Conservation (phyloP, 2,888 invertebrate genomes). For the Lasioglossum vierecki region DNA sequence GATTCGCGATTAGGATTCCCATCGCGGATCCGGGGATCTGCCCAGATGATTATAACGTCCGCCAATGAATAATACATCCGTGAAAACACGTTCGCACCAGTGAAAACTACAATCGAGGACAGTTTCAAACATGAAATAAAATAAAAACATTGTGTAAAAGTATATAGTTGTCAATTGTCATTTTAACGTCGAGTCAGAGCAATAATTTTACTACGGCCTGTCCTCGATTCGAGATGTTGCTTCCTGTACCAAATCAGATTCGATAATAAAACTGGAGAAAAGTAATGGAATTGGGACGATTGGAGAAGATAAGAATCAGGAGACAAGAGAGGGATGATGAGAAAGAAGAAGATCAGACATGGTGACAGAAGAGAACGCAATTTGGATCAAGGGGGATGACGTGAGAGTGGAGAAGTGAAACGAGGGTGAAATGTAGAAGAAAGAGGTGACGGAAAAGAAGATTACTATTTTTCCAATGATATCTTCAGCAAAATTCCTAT, state of each 20-base stretch:
- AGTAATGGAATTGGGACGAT: neutral
- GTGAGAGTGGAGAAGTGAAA: neutral
- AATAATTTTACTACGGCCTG: no score
- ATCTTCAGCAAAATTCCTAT: neutral
- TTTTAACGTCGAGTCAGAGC: no score
- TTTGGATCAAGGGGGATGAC: neutral
- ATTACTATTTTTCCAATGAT: neutral
- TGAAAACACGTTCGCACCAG: neutral
- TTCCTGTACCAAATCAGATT: neutral
- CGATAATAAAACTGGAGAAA: neutral
- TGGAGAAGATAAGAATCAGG: neutral
- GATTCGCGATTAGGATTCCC: slow-evolving; percentile 30
- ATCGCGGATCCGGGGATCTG: neutral
- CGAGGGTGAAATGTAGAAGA: neutral
- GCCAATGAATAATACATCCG: slow-evolving; percentile 9
- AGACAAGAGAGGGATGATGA: neutral
- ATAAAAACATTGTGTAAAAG: no score
- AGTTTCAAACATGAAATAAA: neutral
- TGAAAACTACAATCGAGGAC: neutral
- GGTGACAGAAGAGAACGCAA: neutral
- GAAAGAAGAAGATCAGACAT: neutral
- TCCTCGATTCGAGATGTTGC: no score
- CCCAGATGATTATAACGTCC: slow-evolving; percentile 4
- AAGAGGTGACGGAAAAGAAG: neutral
- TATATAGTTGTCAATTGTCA: no score